phyloP scores from a whole-genome alignment of 2,888 invertebrate species.

The Tyria jacobaeae region DNA sequence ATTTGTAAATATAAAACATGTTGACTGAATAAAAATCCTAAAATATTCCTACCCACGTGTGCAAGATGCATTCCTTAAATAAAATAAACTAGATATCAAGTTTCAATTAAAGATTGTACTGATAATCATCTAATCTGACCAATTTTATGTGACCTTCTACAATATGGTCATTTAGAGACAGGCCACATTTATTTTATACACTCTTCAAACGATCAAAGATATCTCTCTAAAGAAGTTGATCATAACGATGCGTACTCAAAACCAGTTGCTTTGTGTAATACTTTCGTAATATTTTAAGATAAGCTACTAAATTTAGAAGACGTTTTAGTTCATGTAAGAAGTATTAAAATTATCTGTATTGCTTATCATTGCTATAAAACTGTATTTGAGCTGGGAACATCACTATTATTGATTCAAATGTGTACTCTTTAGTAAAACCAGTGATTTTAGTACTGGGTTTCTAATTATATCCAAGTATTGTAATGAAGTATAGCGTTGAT shows the following conservation, averaged over 20 bases:
- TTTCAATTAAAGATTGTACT: constrained; percentile 69
- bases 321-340: constrained; percentile 43
- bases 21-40: constrained; percentile 30
- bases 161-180: neutral
- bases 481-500: neutral
- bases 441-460: constrained; percentile 15
- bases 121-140: constrained; percentile 60
- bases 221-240: constrained; percentile 51
- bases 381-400: constrained; percentile 36
- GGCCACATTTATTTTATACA: constrained; percentile 16
- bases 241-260: constrained; percentile 56
- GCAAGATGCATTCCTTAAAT: constrained; percentile 32
- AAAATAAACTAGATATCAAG: constrained; percentile 61
- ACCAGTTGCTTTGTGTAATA: constrained; percentile 57
- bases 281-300: constrained; percentile 56
- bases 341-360: constrained; percentile 40
- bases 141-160: constrained; percentile 25
- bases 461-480: constrained; percentile 11
- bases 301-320: constrained; percentile 47
- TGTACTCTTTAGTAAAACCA: constrained; percentile 16
- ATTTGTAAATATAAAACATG: constrained; percentile 40
- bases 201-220: constrained; percentile 49
- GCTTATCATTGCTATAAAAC: constrained; percentile 41
- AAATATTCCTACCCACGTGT: constrained; percentile 47
- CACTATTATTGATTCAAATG: constrained; percentile 38